Percentiles rank a stretch among this genome's conserved stretches.
Evolutionary conservation across 1,140 invertebrate genomes (phyloP).

Genomic region (Zaprionus gabonicus): DNA sequence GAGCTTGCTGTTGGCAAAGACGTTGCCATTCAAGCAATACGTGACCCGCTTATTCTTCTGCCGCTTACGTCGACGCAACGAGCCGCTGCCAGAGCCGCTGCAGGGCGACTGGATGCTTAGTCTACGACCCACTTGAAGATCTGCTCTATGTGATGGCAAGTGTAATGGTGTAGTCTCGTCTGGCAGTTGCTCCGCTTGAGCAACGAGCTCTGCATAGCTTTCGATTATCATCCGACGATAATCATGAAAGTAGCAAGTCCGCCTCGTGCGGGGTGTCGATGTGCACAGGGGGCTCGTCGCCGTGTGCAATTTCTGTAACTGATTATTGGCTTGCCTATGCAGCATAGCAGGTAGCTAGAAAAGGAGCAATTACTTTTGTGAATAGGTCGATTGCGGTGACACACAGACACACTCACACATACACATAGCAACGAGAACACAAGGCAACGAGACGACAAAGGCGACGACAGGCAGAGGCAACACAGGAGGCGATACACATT

Average conservation of each 20-base stretch:
- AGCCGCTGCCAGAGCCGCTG: too few relatives aligned
- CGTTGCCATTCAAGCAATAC: background rate
- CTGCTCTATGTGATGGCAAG: background rate
- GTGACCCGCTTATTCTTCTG: background rate
- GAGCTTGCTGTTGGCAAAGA: background rate
- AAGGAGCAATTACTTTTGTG: conserved; percentile 1
- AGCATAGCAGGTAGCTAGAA: background rate
- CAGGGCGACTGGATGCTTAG: background rate
- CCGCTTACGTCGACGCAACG: background rate
- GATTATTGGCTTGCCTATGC: background rate
- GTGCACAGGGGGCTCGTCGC: background rate
- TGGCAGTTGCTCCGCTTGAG: background rate
- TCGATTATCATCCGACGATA: conserved; percentile 1
- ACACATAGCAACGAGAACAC: background rate
- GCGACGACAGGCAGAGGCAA: background rate
- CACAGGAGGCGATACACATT: background rate
- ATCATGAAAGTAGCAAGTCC: background rate
- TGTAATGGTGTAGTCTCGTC: background rate
- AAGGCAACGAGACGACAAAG: background rate
- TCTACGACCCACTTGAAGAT: background rate
- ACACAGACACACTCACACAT: background rate
- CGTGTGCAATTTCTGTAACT: too few relatives aligned
- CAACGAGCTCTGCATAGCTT: background rate
- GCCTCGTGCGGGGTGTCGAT: conserved; percentile 22
- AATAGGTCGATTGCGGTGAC: background rate